Conservation (phyloP, 2,113 vertebrate genomes). For the Podarcis cretensis region DNA sequence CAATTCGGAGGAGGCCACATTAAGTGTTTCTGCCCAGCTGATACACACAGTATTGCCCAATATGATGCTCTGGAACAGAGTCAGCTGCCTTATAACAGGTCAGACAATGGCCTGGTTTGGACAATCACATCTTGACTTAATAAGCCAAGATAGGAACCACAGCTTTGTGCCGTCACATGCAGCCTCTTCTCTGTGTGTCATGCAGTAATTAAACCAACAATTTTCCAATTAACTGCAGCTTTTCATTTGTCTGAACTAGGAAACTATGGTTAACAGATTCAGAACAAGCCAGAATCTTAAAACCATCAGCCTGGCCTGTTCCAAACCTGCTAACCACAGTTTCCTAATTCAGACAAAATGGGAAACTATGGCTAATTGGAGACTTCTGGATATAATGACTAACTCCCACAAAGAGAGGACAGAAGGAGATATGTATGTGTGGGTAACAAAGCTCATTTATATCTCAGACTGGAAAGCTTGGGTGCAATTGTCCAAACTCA, state of each 20-base stretch:
- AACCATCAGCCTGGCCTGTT: background rate
- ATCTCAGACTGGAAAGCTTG: no score
- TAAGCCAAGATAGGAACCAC: background rate
- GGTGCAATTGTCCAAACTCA: no score
- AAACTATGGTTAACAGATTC: background rate
- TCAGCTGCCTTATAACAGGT: background rate
- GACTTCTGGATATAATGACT: no score
- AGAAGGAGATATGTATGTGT: no score
- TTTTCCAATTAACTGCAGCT: background rate
- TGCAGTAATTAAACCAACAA: background rate
- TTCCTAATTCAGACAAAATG: no score
- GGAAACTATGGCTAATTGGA: no score
- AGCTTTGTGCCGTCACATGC: background rate
- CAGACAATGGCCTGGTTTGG: background rate
- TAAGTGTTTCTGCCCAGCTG: background rate
- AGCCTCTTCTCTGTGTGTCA: background rate
- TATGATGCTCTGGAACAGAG: background rate
- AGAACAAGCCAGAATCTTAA: background rate
- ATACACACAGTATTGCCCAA: background rate
- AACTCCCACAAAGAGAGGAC: no score
- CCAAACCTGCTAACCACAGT: no score
- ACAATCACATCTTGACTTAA: background rate
- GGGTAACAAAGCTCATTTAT: no score
- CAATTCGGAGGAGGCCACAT: background rate
- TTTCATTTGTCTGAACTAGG: background rate